Base-by-base conservation (phyloP, 2,888 invertebrate genomes). In the Allophyes oxyacanthae region DNA sequence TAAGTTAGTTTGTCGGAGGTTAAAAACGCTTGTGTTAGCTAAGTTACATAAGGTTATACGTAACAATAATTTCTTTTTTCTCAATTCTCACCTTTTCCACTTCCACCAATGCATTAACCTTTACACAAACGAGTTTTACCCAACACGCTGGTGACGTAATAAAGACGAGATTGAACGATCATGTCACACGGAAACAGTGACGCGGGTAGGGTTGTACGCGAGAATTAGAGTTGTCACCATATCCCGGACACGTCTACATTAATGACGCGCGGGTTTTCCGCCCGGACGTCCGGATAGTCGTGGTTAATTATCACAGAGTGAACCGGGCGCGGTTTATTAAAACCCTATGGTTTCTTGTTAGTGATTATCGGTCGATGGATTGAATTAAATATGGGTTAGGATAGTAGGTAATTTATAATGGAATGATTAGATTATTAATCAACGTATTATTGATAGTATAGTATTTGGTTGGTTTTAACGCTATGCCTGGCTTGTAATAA, bases 81-180 rank as follows among this genome's bases (percentile, higher is more conserved):
- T 1, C 28, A 8, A 28, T 6, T 28, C 28, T 2, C 28, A 28
- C 3, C 6, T 8, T 28, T 6, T 28, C 6, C 6, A 8, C 2
- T 6, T 28, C 7, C 7, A 6, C 6, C 7, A 59, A 53, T 7
- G 15, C 43, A 14, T 9, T 40, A 13, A 71, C 56, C 58, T 20
- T 8, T 28, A 6, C 44, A 44, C 15, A 40, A 13, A 14, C 43
- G 2, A 44, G 20, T 41, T 33, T 0, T 13, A 25, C 20, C 40
- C 25, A 25, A 36, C 50, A 54, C 43, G 28, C 44, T 11, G 37
- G 52, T 63, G 59, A 57, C 55, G 55, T 60, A 53, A 63, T 72
- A 75, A 60, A 66, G 15, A 45, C 51, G 57, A 59, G 58, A 72
- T 75, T 72, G 72, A 75, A 72, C 56, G 72, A 46, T 64, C 53